Percentiles rank a stretch among this genome's conserved stretches.
phyloP scores from a whole-genome alignment of 2,888 invertebrate species.

The Thymelicus lineola region DNA sequence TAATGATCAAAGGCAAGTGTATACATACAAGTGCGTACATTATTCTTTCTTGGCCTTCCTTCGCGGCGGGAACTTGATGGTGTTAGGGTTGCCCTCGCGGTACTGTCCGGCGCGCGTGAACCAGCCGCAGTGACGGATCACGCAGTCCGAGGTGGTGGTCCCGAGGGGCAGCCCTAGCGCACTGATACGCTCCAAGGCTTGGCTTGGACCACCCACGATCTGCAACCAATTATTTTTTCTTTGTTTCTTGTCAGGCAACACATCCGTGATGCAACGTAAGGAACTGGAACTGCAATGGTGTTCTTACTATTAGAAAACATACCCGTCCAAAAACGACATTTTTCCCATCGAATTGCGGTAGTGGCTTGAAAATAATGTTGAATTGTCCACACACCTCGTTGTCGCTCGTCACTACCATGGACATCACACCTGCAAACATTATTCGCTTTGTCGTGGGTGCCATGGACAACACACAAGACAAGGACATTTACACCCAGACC shows the following conservation, averaged over 20 bases:
- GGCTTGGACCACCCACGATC: slow-evolving; percentile 69
- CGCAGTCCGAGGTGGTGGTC: slow-evolving; percentile 63
- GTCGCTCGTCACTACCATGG: slow-evolving; percentile 74
- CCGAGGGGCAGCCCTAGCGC: slow-evolving; percentile 75
- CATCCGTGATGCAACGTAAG: too few relatives aligned
- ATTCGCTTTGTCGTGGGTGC: neutral
- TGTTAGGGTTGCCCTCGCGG: slow-evolving; percentile 64
- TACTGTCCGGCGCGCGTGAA: slow-evolving; percentile 62
- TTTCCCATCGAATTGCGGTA: slow-evolving; percentile 80
- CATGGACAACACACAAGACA: too few relatives aligned
- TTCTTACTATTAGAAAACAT: slow-evolving; percentile 47
- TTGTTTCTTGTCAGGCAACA: too few relatives aligned
- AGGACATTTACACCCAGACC: too few relatives aligned
- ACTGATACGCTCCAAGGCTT: slow-evolving; percentile 73
- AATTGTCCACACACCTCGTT: slow-evolving; percentile 82
- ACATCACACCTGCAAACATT: slow-evolving; percentile 73
- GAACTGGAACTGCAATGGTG: too few relatives aligned
- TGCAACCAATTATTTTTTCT: slow-evolving; percentile 48
- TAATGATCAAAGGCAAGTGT: neutral
- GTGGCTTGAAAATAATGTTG: slow-evolving; percentile 83
- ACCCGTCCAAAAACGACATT: slow-evolving; percentile 85
- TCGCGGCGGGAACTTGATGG: slow-evolving; percentile 69
- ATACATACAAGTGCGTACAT: neutral
- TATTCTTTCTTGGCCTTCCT: slow-evolving; percentile 52
- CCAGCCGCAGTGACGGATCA: slow-evolving; percentile 66